Percentiles rank a stretch among this genome's conserved stretches.
Conservation (phyloP, 1,140 invertebrate genomes). For the Matsumurasca onukii region DNA sequence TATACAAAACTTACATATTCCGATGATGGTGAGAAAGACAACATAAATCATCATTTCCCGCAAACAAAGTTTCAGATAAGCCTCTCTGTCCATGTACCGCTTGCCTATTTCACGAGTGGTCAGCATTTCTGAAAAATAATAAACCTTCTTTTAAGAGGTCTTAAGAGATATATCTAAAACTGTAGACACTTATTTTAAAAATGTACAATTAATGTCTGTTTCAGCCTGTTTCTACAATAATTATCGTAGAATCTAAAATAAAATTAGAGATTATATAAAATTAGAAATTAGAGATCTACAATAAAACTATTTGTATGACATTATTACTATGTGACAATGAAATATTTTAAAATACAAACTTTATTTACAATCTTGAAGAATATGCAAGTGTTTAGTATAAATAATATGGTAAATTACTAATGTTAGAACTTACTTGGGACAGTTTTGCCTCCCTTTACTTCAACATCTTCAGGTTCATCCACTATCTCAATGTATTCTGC, state of each 20-base stretch:
- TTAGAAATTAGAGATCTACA: too few relatives aligned
- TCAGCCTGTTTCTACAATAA: too few relatives aligned
- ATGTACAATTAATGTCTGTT: too few relatives aligned
- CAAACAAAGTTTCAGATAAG: not conserved
- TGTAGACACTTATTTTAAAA: too few relatives aligned
- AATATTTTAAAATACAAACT: not conserved
- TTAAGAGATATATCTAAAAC: too few relatives aligned
- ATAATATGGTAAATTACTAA: not conserved
- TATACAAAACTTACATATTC: constrained; percentile 9
- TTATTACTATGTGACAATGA: not conserved
- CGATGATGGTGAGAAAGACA: not conserved
- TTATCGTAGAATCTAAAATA: too few relatives aligned
- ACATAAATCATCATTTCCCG: constrained; percentile 14
- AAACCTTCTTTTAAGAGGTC: too few relatives aligned
- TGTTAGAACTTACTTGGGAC: not conserved
- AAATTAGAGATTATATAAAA: too few relatives aligned
- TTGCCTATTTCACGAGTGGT: constrained; percentile 1
- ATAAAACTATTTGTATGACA: too few relatives aligned
- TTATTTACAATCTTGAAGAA: too few relatives aligned
- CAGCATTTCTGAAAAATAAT: not conserved
- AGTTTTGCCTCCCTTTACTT: not conserved
- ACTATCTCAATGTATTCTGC: too few relatives aligned
- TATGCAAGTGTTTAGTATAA: too few relatives aligned
- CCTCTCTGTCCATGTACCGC: not conserved
- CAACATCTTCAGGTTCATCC: not conserved